phyloP scores from a whole-genome alignment of 1,140 invertebrate species.

The Trypoxylus dichotomus region DNA sequence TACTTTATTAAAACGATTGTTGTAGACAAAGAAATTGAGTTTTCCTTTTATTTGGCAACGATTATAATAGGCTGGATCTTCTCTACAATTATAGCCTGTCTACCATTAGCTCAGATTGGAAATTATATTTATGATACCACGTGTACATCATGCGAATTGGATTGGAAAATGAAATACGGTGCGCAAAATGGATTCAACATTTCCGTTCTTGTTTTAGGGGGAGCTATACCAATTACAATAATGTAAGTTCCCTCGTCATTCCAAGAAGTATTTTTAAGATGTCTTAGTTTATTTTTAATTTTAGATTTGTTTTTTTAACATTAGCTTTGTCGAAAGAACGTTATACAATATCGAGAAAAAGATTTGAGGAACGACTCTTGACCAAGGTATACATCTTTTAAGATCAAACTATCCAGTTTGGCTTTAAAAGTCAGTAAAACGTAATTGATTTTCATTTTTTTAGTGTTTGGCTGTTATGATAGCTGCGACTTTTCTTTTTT shows the following conservation, averaged over 20 bases:
- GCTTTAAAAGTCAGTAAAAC: background rate
- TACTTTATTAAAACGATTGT: background rate
- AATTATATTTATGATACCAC: constrained; percentile 20
- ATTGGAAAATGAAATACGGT: constrained; percentile 24
- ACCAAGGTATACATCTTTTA: constrained; percentile 15
- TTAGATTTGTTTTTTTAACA: background rate
- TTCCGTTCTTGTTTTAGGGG: constrained; percentile 1
- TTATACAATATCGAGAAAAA: background rate
- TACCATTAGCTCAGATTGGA: constrained; percentile 8
- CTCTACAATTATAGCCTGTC: background rate
- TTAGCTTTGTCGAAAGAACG: constrained; percentile 1
- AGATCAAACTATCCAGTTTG: too few species aligned
- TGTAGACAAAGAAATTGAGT: background rate
- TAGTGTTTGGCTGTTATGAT: constrained; percentile 2
- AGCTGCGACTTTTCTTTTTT: background rate
- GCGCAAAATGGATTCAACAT: constrained; percentile 10
- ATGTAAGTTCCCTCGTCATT: background rate
- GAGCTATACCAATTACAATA: background rate
- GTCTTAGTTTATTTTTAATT: background rate
- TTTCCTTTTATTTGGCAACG: constrained; percentile 10
- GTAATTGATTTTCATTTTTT: background rate
- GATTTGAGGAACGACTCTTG: background rate
- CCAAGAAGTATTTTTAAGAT: background rate
- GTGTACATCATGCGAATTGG: constrained; percentile 23
- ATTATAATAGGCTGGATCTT: background rate